These are phyloP conservation scores for Gymnodraco acuticeps DNA, from an alignment of 2,797 vertebrate species.

Conservation along the genomic window DNA sequence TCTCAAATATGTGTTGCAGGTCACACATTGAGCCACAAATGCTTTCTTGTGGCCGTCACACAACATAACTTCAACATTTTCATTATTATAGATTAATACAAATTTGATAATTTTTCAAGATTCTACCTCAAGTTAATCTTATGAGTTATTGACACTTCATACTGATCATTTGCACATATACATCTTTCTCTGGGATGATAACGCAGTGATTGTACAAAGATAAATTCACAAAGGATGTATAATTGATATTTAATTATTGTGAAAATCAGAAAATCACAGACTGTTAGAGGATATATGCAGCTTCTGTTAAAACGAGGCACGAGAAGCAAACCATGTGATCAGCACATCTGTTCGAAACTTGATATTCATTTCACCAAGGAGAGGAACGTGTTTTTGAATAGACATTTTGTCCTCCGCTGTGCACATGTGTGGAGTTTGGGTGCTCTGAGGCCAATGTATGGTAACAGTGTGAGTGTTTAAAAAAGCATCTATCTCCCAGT, in stretches of 20 bases:
- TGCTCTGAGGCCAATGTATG: constrained; percentile 27
- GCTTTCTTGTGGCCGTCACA: no score
- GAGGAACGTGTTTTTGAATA: constrained; percentile 27
- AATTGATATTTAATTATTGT: constrained; percentile 4
- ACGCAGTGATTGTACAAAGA: not conserved
- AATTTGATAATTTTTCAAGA: not conserved
- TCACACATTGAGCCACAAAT: no score
- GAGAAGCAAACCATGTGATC: constrained; percentile 69
- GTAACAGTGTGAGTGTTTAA: constrained; percentile 9
- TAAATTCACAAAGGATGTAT: not conserved
- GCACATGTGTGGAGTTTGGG: constrained; percentile 11
- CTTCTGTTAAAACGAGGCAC: constrained; percentile 18
- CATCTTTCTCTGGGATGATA: not conserved
- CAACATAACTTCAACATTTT: no score
- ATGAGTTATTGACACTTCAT: not conserved
- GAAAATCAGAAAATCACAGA: no score
- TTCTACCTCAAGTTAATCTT: not conserved
- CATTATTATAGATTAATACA: no score
- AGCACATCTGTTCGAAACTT: constrained; percentile 79
- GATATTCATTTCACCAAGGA: constrained; percentile 66
- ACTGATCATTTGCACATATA: not conserved
- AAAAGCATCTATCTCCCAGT: constrained; percentile 27
- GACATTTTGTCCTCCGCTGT: constrained; percentile 38
- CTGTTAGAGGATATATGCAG: not conserved
- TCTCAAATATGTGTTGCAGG: no score